Evolutionary conservation across 2,113 vertebrate genomes (phyloP), one percentile per base, ranked within the genome.

Genomic region (Carettochelys insculpta): DNA sequence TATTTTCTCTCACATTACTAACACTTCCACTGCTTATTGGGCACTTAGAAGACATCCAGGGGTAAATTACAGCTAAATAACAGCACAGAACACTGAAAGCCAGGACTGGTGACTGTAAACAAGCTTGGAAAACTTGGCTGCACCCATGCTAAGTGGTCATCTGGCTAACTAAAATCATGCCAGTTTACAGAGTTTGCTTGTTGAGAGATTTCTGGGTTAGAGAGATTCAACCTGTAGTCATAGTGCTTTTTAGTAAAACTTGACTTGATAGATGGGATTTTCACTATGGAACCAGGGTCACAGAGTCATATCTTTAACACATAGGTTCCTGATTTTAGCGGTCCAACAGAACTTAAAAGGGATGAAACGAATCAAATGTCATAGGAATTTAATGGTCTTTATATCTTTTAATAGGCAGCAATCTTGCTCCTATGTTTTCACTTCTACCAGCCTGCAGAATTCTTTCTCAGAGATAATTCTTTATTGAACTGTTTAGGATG

Each of bases 321-420:
- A 31, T 0, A 3, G 71, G 47, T 2, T 86, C 1, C 14, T 31
- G 43, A 71, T 76, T 34, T 4, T 68, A 43, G 14, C 1, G 77
- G 47, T 34, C 68, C 58, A 77, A 6, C 0, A 76, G 56, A 89
- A 54, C 80, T 24, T 6, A 1, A 2, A 17, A 5, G 58, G 80
- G 76, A 76, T 4, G 20, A 24, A 89, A 20, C 16, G 1, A 1
- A 43, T 1, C 3, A 1, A 0, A 77, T 51, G 80, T 82, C 61
- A 10, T 0, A 0, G 8, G 0, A 1, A 12, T 6, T 11, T 34
- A 76, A 8, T 38, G 5, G 51, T 1, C 86, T 3, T 83, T 1
- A 82, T 41, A 80, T 34, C 5, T 6, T 77, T 34, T 48, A 16
- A 1, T 9, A 5, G 0, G 2, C 41, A 52, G 61, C 4, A 11